These are phyloP conservation scores for Bathynomus jamesi DNA, from an alignment of 1,140 invertebrate genomes.

Conservation along the genomic window DNA sequence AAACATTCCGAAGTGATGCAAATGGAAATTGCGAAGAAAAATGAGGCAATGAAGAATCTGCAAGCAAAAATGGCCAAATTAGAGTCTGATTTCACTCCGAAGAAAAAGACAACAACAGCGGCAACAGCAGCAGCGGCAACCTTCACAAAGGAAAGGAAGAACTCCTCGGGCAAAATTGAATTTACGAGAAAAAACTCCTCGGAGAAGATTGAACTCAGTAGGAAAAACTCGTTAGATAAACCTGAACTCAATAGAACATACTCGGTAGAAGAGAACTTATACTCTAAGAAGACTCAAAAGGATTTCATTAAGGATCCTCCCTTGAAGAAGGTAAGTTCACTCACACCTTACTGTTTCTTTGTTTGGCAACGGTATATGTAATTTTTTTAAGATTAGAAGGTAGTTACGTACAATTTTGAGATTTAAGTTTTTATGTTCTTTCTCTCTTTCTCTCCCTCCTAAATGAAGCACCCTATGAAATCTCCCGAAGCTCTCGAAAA, in stretches of 20 bases:
- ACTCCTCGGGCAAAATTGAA: slow-evolving; percentile 14
- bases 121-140: not conserved
- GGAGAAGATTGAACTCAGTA: slow-evolving; percentile 14
- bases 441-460: too few relatives aligned
- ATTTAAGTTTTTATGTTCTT: too few relatives aligned
- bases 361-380: too few relatives aligned
- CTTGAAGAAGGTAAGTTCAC: too few relatives aligned
- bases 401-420: too few relatives aligned
- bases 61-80: not conserved
- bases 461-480: too few relatives aligned
- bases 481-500: not conserved
- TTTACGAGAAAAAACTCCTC: slow-evolving; percentile 20
- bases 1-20: not conserved
- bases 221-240: slow-evolving; percentile 12
- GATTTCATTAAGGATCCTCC: not conserved
- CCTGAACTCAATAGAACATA: slow-evolving; percentile 10
- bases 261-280: not conserved
- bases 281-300: not conserved
- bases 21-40: not conserved
- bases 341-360: too few relatives aligned
- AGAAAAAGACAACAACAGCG: not conserved
- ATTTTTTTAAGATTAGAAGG: too few relatives aligned
- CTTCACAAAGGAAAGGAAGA: slow-evolving; percentile 13
- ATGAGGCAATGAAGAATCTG: not conserved
- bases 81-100: too few relatives aligned